Evolutionary conservation across 1,140 invertebrate species (phyloP), one percentile per base, ranked within the genome.

Genomic region (Eriocheir sinensis): DNA sequence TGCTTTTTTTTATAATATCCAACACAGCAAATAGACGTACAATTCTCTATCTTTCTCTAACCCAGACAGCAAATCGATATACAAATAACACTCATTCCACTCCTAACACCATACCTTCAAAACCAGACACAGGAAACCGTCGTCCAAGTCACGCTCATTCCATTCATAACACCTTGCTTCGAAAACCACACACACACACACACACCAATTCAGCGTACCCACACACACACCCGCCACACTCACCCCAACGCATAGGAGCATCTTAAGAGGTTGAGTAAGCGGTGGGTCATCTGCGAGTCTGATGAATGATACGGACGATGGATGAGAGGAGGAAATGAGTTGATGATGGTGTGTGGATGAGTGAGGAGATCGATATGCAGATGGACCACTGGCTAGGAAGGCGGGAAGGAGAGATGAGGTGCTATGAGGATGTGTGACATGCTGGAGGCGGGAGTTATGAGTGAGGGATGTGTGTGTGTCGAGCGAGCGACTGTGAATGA

Each of bases 251-350:
- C 60, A 72, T n/a, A 72, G 21, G n/a, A 72, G 60, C 12, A 6
- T 72, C 60, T n/a, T 72, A n/a, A n/a, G n/a, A n/a, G 60, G 60
- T 21, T 2, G 60, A 72, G 60, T 72, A n/a, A 72, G 27, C 60
- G 60, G 12, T 21, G 60, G 60, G 6, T 72, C 60, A 12, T 72
- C 60, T 72, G 60, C 60, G 60, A 72, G 60, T 72, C 60, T 72
- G 60, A 72, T 72, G 60, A 72, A 72, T 72, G 60, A 72, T 72
- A 72, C 21, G 21, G 21, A 72, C 0, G 60, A 72, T 72, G 60
- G 60, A 72, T 72, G 60, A 72, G 60, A 72, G 60, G 60, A 72
- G 60, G 60, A 72, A 72, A 72, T 72, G 60, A 72, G 60, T 1
- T 72, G 60, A 72, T 72, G 60, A 72, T 8, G n/a, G 60, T n/a